Evolutionary conservation across 2,797 vertebrate genomes (phyloP).

Genomic region (Rhinoraja longicauda): DNA sequence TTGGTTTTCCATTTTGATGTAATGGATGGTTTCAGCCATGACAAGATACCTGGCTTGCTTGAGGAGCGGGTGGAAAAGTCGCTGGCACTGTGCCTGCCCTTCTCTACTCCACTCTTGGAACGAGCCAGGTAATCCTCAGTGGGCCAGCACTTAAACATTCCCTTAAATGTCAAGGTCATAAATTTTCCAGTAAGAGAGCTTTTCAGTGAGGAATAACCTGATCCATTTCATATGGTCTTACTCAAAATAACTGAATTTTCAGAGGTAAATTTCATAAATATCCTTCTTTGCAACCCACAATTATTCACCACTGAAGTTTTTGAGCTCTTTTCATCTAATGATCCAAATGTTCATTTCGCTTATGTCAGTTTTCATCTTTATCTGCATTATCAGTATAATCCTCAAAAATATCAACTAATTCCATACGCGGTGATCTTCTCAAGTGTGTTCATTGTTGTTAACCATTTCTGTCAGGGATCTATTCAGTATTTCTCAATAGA

Average conservation of each 20-base stretch:
- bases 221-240: constrained; percentile 31
- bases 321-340: background rate
- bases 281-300: background rate
- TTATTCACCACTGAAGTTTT: background rate
- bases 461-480: background rate
- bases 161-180: background rate
- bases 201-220: constrained; percentile 19
- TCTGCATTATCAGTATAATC: background rate
- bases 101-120: background rate
- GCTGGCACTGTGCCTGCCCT: background rate
- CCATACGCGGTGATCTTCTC: background rate
- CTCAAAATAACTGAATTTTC: constrained; percentile 6
- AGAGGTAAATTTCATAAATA: constrained; percentile 1
- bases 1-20: background rate
- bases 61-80: background rate
- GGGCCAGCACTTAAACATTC: background rate
- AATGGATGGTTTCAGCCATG: background rate
- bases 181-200: background rate
- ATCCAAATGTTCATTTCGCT: background rate
- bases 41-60: background rate
- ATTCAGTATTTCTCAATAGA: background rate
- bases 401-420: background rate
- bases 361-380: background rate
- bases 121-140: background rate
- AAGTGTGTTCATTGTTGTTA: too few species aligned